A percentile compares a stretch with the other conserved stretches of the same genome.
Evolutionary conservation across 2,113 vertebrate species (phyloP).

Genomic region (Morone saxatilis): DNA sequence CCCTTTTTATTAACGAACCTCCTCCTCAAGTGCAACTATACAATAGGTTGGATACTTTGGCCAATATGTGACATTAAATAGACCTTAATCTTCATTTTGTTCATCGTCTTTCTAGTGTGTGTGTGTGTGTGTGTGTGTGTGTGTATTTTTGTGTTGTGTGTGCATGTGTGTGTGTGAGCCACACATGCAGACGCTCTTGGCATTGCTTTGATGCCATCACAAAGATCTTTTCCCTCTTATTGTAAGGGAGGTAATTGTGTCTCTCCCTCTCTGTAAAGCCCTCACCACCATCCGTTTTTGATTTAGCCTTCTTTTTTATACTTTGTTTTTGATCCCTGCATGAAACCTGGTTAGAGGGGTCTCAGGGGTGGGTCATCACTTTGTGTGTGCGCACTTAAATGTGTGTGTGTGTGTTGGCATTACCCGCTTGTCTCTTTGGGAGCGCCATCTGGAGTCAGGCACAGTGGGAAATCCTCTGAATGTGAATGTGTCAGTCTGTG

Average conservation of each 20-base stretch:
- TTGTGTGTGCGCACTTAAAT: not conserved
- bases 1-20: not conserved
- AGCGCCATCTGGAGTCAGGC: constrained; percentile 80
- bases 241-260: constrained; percentile 21
- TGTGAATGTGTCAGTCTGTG: constrained; percentile 23
- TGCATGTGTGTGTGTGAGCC: constrained; percentile 3
- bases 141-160: not conserved
- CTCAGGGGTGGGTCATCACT: constrained; percentile 62
- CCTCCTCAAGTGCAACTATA: not conserved
- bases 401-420: constrained; percentile 52
- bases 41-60: not conserved
- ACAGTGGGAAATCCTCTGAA: constrained; percentile 64
- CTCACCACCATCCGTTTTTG: constrained; percentile 32
- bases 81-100: constrained; percentile 14
- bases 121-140: not conserved
- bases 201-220: constrained; percentile 66
- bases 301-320: constrained; percentile 48
- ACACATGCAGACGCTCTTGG: not conserved
- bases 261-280: constrained; percentile 18
- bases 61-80: not conserved
- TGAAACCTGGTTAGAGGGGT: constrained; percentile 56
- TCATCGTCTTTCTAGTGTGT: not conserved
- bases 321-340: constrained; percentile 67
- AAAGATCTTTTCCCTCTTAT: constrained; percentile 65
- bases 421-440: constrained; percentile 73